Base-by-base conservation (phyloP, 2,888 invertebrate species). In the Ephialtes manifestator region DNA sequence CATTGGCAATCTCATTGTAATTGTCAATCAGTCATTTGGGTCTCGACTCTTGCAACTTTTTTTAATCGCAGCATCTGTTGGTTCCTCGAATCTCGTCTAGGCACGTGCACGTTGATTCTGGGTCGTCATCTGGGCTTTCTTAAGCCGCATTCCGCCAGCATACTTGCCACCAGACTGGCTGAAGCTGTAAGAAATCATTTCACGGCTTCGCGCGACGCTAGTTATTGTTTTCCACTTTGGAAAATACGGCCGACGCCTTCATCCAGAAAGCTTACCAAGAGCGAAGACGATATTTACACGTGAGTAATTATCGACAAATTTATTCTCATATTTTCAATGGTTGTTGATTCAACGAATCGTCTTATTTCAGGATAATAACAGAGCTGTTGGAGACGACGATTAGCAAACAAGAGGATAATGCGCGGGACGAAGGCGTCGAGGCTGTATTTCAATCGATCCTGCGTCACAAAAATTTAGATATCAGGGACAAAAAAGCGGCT, bases 251-350 rank as follows among this genome's bases (percentile, higher is more conserved):
- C 97, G 0, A 97, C 97, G 0, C 94, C 95, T 68, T 95, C 97
- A 0, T 98, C 98, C 93, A 95, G 95, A 75, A 95, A 96, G 4
- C 96, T 98, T 86, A 96, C 96, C 15, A 94, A 95, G 85, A 97
- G 97, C 93, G 98, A 98, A 93, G 97, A 97, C 90, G 96, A 95
- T 78, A 97, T 98, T 92, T 97, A 98, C 93, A 96, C 96, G 97
- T 97, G 95, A 95, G 96, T 83, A 8, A 0, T 55, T 2, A 13
- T n/a, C 55, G 11, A 1, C 20, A 11, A 10, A 11, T 3, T 18
- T 39, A n/a, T 0, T 24, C 24, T 1, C 2, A 24, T 24, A 24
- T 24, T 1, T 24, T 2, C 24, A 24, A 24, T 24, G 10, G 13
- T 10, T 10, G 8, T 51, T 11, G 1, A 28, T 58, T 28, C n/a